Evolutionary conservation across 2,797 vertebrate species (phyloP).

Genomic region (Sebastes itinus): DNA sequence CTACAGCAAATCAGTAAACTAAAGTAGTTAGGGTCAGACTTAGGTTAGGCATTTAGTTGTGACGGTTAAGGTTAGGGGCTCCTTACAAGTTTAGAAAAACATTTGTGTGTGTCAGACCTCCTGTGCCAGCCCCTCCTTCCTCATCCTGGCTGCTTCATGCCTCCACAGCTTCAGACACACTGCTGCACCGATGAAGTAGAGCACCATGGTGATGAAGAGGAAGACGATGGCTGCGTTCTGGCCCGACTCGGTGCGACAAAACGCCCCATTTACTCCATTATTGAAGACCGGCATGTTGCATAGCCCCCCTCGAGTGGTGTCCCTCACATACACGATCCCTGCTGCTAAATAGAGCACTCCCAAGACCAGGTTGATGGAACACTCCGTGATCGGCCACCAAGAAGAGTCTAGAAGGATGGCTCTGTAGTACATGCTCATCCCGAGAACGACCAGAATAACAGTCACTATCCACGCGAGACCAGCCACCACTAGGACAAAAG

Average conservation of each 20-base stretch:
- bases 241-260: conserved; percentile 93
- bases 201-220: conserved; percentile 87
- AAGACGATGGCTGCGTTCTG: conserved; percentile 93
- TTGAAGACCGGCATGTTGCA: conserved; percentile 90
- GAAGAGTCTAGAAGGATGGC: conserved; percentile 92
- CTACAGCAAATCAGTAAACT: neutral
- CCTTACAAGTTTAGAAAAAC: neutral
- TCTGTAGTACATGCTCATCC: conserved; percentile 94
- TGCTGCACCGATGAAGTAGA: conserved; percentile 88
- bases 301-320: conserved; percentile 92
- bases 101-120: conserved; percentile 80
- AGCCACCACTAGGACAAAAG: conserved; percentile 90
- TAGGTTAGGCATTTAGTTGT: neutral
- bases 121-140: conserved; percentile 78
- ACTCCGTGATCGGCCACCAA: conserved; percentile 96
- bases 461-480: conserved; percentile 91
- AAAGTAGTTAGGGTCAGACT: neutral
- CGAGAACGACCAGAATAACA: conserved; percentile 89
- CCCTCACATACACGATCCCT: conserved; percentile 90
- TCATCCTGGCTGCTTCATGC: conserved; percentile 88
- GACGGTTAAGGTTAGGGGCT: neutral
- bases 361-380: conserved; percentile 87
- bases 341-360: conserved; percentile 88
- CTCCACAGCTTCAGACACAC: conserved; percentile 93
- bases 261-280: conserved; percentile 85